Percentiles rank a stretch among this genome's conserved stretches.
Conservation (phyloP, 2,888 invertebrate genomes). For the Nymphalis polychloros region DNA sequence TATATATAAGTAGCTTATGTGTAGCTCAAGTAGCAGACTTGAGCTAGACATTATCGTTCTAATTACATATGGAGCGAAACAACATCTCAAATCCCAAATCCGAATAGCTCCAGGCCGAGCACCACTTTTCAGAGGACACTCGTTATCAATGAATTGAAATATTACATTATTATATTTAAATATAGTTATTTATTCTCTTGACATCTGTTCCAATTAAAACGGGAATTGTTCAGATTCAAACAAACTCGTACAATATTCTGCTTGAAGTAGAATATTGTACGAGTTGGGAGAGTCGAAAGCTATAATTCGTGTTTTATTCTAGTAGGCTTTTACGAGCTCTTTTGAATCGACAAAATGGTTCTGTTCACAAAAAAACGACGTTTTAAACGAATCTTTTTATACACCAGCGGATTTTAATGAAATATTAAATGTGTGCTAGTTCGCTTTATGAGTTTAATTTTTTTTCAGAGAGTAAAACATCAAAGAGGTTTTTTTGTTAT, state of each 20-base stretch:
- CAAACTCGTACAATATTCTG: background rate
- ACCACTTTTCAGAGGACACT: too few relatives aligned
- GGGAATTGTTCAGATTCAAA: background rate
- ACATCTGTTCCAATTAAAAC: constrained; percentile 1
- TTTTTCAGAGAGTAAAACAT: too few relatives aligned
- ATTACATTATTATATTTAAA: background rate
- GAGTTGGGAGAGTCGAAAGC: constrained; percentile 24
- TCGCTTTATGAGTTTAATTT: background rate
- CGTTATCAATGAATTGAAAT: background rate
- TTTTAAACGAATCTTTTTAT: constrained; percentile 10
- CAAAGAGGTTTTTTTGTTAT: too few relatives aligned
- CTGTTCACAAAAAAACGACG: constrained; percentile 12
- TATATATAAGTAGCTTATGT: too few relatives aligned
- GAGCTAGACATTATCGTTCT: too few relatives aligned
- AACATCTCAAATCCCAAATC: background rate
- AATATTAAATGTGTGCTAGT: constrained; percentile 9
- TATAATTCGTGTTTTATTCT: constrained; percentile 22
- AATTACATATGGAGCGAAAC: too few relatives aligned
- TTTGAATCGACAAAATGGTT: constrained; percentile 24
- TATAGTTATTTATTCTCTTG: background rate
- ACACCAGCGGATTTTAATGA: constrained; percentile 15
- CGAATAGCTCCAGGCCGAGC: too few relatives aligned
- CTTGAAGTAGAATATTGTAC: background rate
- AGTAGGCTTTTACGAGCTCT: constrained; percentile 28
- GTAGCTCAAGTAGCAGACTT: too few relatives aligned